Evolutionary conservation across 2,113 vertebrate genomes (phyloP), one percentile per base, ranked within the genome.

Genomic region (Irena cyanogastra): DNA sequence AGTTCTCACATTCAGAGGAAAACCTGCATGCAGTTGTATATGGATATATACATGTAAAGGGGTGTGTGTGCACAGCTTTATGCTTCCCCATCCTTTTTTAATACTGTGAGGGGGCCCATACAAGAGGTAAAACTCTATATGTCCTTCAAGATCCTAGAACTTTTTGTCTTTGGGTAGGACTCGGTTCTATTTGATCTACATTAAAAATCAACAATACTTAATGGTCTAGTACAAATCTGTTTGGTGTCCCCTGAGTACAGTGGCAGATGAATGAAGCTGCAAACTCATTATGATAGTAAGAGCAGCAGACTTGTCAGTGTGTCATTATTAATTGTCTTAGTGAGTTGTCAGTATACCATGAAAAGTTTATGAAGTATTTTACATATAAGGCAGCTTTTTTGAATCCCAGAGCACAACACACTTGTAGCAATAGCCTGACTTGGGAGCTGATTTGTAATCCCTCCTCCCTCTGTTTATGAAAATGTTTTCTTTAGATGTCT

Each of bases 51-150:
- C 41, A 41, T 41, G 14, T 41, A 41, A 41, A 41, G 41, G 41
- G 0, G 0, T 71, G 9, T 1, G 18, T 47, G 8, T 16, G 19
- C 13, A 23, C 16, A 39, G 3, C 26, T 60, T 23, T 47, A 41
- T 60, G 6, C 19, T 86, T 76, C 26, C 7, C 5, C 3, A n/a
- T 31, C n/a, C 5, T 52, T 79, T 83, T 47, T 50, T 54, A 63
- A n/a, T 66, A 42, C 7, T 24, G 24, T 56, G 13, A 60, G 19
- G 4, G 6, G 1, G 4, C 30, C 14, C 13, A 7, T 24, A 39
- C 3, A 33, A 75, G 41, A 74, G 2, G 60, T 8, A 37, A 89
- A 88, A 53, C 11, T 70, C 45, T 65, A 1, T 6, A 18, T 30
- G 37, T 69, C 30, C 41, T 83, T 83, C 31, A 65, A 27, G 22